Evolutionary conservation across 2,888 invertebrate genomes (phyloP).

Genomic region (Phlogophora meticulosa): DNA sequence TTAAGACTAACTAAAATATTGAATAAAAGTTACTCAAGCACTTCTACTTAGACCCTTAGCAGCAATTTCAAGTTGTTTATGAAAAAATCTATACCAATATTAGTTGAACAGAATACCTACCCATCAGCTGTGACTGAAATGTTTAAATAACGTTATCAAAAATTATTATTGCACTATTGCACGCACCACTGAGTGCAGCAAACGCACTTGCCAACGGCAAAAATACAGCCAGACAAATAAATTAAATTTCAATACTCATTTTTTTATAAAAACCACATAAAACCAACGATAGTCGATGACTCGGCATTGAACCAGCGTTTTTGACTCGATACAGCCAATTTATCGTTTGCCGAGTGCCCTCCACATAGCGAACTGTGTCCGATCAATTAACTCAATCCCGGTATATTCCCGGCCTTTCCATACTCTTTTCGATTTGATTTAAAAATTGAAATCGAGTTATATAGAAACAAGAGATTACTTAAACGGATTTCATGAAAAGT

Average conservation of each 20-base stretch:
- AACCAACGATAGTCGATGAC: constrained; percentile 46
- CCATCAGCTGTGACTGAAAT: too few species aligned
- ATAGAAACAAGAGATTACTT: constrained; percentile 37
- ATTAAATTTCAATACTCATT: constrained; percentile 48
- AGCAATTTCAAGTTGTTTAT: too few species aligned
- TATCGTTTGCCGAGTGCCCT: constrained; percentile 63
- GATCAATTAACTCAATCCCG: constrained; percentile 69
- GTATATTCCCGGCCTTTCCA: constrained; percentile 58
- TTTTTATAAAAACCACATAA: constrained; percentile 53
- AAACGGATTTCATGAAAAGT: constrained; percentile 39
- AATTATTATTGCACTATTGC: too few species aligned
- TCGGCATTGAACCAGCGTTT: constrained; percentile 51
- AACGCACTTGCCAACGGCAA: constrained; percentile 21
- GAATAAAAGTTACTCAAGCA: too few species aligned
- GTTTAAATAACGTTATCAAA: too few species aligned
- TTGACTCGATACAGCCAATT: constrained; percentile 67
- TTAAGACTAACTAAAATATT: too few species aligned
- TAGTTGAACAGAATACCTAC: too few species aligned
- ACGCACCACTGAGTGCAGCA: constrained; percentile 15
- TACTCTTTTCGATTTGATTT: constrained; percentile 61
- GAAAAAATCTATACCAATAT: too few species aligned
- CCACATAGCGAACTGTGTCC: constrained; percentile 63
- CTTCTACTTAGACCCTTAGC: too few species aligned
- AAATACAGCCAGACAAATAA: constrained; percentile 52
- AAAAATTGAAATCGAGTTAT: constrained; percentile 60